Percentiles rank a stretch among this genome's conserved stretches.
These are phyloP conservation scores for Zaprionus inermis DNA, from an alignment of 1,140 invertebrate species.

Conservation along the genomic window DNA sequence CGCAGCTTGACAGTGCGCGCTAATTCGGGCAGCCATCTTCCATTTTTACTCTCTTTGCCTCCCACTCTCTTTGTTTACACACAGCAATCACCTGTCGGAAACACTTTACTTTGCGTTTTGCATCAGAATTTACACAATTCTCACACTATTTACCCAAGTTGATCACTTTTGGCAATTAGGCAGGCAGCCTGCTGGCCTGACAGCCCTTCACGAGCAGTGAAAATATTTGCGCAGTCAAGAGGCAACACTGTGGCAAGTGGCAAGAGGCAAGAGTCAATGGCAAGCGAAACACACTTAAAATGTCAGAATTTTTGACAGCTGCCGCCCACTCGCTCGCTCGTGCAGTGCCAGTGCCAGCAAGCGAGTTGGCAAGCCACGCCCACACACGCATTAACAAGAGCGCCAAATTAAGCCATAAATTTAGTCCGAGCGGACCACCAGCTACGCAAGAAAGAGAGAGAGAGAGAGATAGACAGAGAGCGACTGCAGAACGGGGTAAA, in stretches of 20 bases:
- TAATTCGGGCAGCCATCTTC: neutral
- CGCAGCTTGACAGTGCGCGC: neutral
- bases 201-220: conserved; percentile 39
- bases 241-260: conserved; percentile 16
- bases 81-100: neutral
- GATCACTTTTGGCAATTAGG: conserved; percentile 61
- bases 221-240: conserved; percentile 69
- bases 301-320: conserved; percentile 71
- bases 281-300: conserved; percentile 74
- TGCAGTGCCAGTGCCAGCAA: neutral
- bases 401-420: conserved; percentile 82
- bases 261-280: conserved; percentile 12
- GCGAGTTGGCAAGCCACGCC: conserved; percentile 46
- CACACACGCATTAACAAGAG: conserved; percentile 76
- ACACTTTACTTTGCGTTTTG: neutral
- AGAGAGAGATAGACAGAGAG: neutral
- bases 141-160: conserved; percentile 14
- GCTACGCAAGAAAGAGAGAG: conserved; percentile 42
- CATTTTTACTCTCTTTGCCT: neutral
- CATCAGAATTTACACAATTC: conserved; percentile 6
- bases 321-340: conserved; percentile 49
- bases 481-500: conserved; percentile 31
- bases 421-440: conserved; percentile 71
- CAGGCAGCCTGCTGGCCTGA: conserved; percentile 34
- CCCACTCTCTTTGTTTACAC: neutral